Percentiles rank a stretch among this genome's conserved stretches.
phyloP scores from a whole-genome alignment of 2,888 invertebrate species.

The Amorpha juglandis region DNA sequence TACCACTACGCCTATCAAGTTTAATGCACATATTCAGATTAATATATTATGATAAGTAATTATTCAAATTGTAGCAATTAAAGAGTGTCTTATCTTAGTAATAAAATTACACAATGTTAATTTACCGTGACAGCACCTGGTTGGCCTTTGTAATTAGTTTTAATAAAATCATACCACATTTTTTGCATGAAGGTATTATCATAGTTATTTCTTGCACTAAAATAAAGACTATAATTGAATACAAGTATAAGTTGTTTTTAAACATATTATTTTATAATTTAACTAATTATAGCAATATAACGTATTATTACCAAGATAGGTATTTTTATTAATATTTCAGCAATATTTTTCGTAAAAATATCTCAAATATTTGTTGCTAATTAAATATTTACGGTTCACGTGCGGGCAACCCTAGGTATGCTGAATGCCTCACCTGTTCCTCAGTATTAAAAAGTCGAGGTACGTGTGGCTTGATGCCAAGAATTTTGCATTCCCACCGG shows the following conservation, averaged over 20 bases:
- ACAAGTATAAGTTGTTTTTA: neutral
- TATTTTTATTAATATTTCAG: neutral
- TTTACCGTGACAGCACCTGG: slow-evolving; percentile 10
- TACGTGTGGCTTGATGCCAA: slow-evolving; percentile 38
- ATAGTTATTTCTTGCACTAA: neutral
- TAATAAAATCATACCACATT: slow-evolving; percentile 1
- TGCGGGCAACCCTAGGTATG: neutral
- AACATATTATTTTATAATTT: neutral
- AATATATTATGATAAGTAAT: neutral
- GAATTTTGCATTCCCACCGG: slow-evolving; percentile 28
- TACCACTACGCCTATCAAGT: neutral
- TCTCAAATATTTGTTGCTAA: slow-evolving; percentile 1
- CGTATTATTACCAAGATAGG: neutral
- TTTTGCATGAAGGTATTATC: neutral
- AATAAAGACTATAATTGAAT: neutral
- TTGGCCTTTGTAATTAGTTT: slow-evolving; percentile 9
- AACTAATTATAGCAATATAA: slow-evolving; percentile 6
- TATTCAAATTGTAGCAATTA: slow-evolving; percentile 15
- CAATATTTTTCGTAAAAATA: neutral
- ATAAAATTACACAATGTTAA: slow-evolving; percentile 16
- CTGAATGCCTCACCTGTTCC: slow-evolving; percentile 17
- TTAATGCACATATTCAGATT: neutral
- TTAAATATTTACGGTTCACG: slow-evolving; percentile 1
- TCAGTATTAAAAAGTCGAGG: slow-evolving; percentile 25
- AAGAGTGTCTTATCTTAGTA: neutral